A percentile compares a stretch with the other conserved stretches of the same genome.
phyloP scores from a whole-genome alignment of 2,113 vertebrate genomes.

The Benitochromis conjunctus region DNA sequence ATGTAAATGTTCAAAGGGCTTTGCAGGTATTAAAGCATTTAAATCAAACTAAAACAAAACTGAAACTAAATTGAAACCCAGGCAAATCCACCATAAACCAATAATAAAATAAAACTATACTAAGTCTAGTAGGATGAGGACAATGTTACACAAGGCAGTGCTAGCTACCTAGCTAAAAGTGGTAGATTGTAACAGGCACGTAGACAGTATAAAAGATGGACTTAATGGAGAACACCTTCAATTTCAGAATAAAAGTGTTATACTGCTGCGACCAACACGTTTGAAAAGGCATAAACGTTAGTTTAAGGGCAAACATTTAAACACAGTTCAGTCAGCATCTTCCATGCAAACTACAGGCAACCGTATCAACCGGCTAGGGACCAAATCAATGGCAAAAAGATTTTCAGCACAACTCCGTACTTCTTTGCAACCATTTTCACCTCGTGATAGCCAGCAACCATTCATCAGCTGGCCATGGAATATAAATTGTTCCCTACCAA shows the following conservation, averaged over 20 bases:
- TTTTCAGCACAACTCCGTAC: not conserved
- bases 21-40: not conserved
- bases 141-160: not conserved
- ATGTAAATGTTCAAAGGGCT: not conserved
- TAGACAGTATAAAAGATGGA: not conserved
- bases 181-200: not conserved
- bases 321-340: not conserved
- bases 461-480: rapidly evolving
- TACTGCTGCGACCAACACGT: rapidly evolving
- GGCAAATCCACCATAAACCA: not conserved
- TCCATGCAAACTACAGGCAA: rapidly evolving
- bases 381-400: not conserved
- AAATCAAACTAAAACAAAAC: not conserved
- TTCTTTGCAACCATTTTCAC: not conserved
- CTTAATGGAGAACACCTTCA: not conserved
- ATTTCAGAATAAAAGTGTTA: not conserved
- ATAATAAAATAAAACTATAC: not conserved
- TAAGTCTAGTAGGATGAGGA: not conserved
- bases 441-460: not conserved
- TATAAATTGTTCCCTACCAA: not conserved
- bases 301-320: not conserved
- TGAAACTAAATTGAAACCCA: not conserved
- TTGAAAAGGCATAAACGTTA: not conserved
- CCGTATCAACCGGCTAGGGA: not conserved
- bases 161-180: not conserved